Conservation (phyloP, 2,888 invertebrate species). For the Habrosyne pyritoides region DNA sequence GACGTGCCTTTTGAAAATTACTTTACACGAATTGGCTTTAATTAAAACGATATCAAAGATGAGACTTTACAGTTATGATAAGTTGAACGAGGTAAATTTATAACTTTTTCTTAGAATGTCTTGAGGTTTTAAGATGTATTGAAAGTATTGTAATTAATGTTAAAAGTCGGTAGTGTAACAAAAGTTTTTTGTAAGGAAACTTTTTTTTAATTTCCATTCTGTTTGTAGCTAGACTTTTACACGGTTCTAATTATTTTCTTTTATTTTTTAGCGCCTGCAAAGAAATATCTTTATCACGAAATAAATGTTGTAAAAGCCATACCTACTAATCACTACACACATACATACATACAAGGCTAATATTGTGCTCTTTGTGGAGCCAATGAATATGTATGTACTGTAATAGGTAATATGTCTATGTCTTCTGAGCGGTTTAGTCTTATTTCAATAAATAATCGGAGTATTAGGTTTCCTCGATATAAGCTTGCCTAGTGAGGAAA, state of each 20-base stretch:
- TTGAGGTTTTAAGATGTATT: conserved; percentile 49
- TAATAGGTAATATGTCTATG: no score
- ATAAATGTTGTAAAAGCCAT: neutral
- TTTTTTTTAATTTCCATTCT: conserved; percentile 14
- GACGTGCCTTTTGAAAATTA: conserved; percentile 67
- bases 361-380: no score
- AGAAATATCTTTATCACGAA: neutral
- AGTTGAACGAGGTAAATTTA: conserved; percentile 56
- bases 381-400: no score
- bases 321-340: no score
- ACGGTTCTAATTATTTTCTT: neutral
- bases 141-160: conserved; percentile 47
- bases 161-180: conserved; percentile 32
- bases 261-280: neutral
- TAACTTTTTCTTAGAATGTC: conserved; percentile 54
- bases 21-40: conserved; percentile 64
- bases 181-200: conserved; percentile 20
- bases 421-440: no score
- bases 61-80: conserved; percentile 53
- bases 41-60: conserved; percentile 72
- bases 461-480: no score
- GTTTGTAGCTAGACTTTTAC: conserved; percentile 8
- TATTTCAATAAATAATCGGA: no score
- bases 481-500: no score
- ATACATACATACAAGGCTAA: no score